Conservation (phyloP, 2,113 vertebrate species). For the Harpagus bidentatus region DNA sequence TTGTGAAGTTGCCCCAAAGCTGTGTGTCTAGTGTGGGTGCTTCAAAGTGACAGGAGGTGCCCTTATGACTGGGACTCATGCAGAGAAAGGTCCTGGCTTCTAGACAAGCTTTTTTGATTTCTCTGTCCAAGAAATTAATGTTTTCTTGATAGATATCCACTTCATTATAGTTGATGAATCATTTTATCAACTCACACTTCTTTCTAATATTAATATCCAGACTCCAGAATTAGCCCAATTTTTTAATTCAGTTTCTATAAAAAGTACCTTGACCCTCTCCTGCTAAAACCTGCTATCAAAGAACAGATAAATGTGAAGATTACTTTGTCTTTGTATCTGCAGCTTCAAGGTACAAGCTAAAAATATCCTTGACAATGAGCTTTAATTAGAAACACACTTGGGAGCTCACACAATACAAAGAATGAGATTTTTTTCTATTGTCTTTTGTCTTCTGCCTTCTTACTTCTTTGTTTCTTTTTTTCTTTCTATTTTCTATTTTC, state of each 20-base stretch:
- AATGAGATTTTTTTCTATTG: not conserved
- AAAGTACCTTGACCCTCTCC: not conserved
- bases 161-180: not conserved
- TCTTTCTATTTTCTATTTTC: not conserved
- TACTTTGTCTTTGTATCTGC: not conserved
- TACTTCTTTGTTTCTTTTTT: not conserved
- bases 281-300: not conserved
- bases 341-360: not conserved
- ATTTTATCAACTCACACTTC: not conserved
- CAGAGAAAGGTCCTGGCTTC: not conserved
- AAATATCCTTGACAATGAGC: not conserved
- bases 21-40: not conserved
- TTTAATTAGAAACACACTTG: constrained; percentile 1
- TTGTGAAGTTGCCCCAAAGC: not conserved
- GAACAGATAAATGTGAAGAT: not conserved
- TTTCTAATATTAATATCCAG: not conserved
- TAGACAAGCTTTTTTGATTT: not conserved
- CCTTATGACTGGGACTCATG: not conserved
- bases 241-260: not conserved
- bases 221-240: not conserved
- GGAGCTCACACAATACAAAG: not conserved
- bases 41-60: not conserved
- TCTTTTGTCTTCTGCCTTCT: not conserved
- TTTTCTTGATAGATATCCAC: not conserved
- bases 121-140: not conserved